Percentiles rank a stretch among this genome's conserved stretches.
Conservation (phyloP, 2,797 vertebrate species). For the Enteromius thamalakanensis region DNA sequence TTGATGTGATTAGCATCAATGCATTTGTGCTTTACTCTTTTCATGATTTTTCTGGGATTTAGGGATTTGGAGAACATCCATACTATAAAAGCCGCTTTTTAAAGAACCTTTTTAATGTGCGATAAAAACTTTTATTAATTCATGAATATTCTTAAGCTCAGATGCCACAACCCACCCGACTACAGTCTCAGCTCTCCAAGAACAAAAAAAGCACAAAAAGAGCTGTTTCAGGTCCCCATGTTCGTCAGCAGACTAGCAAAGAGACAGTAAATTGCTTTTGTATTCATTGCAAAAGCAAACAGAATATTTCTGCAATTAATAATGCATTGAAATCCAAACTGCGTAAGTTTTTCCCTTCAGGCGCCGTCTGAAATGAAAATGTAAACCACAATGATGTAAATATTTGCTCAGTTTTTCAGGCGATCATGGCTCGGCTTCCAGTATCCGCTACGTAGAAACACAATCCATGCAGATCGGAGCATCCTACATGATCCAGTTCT, state of each 20-base stretch:
- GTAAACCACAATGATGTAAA: constrained; percentile 30
- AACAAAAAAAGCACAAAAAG: background rate
- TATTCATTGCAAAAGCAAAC: background rate
- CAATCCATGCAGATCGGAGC: constrained; percentile 99
- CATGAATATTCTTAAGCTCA: background rate
- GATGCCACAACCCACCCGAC: background rate
- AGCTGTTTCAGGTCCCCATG: background rate
- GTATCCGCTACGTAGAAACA: constrained; percentile 97
- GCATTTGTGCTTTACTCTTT: background rate
- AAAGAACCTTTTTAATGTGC: background rate
- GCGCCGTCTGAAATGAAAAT: too few species aligned
- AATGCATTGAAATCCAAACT: constrained; percentile 9
- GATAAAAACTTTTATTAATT: background rate
- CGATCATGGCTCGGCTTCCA: constrained; percentile 90
- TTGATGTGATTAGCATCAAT: background rate
- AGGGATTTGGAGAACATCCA: background rate
- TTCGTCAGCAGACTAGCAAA: background rate
- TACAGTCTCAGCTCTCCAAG: background rate
- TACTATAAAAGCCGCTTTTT: background rate
- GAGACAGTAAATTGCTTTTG: background rate
- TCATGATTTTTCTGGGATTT: background rate
- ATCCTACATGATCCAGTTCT: constrained; percentile 96
- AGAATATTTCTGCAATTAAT: constrained; percentile 11
- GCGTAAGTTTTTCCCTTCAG: background rate
- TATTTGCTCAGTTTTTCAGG: constrained; percentile 87